Percentiles rank a stretch among this genome's conserved stretches.
phyloP scores from a whole-genome alignment of 2,888 invertebrate genomes.

The Phalangium opilio region DNA sequence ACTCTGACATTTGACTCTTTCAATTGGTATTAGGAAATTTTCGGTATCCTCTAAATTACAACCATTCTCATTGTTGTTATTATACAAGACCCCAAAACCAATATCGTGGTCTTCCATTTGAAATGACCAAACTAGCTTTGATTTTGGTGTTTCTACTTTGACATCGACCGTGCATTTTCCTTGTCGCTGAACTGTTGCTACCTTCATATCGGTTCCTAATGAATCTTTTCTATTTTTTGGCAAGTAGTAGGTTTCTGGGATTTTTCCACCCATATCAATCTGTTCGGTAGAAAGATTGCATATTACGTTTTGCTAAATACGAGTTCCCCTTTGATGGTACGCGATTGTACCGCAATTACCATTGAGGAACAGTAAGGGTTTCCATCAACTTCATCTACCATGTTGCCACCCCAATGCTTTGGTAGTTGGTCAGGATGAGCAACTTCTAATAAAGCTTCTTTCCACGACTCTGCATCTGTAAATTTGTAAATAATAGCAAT shows the following conservation, averaged over 20 bases:
- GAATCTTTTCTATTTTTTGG: constrained; percentile 37
- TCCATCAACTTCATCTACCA: too few species aligned
- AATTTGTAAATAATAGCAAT: too few species aligned
- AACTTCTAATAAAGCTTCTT: too few species aligned
- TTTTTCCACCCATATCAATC: constrained; percentile 64
- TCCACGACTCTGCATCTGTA: too few species aligned
- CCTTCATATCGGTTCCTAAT: constrained; percentile 40
- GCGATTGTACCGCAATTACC: too few species aligned
- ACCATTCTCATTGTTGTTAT: constrained; percentile 34
- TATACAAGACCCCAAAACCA: constrained; percentile 60
- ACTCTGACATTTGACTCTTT: constrained; percentile 57
- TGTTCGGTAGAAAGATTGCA: too few species aligned
- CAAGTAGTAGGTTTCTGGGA: constrained; percentile 59
- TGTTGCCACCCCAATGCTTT: too few species aligned
- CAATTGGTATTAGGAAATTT: constrained; percentile 49
- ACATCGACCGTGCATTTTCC: constrained; percentile 58
- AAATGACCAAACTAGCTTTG: constrained; percentile 76
- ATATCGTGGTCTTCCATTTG: constrained; percentile 73
- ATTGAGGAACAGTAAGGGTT: too few species aligned
- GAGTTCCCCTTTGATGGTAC: too few species aligned
- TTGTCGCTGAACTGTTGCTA: constrained; percentile 55
- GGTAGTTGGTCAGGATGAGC: too few species aligned
- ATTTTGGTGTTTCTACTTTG: constrained; percentile 50
- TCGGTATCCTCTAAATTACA: constrained; percentile 35
- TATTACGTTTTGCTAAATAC: too few species aligned